A percentile compares a stretch with the other conserved stretches of the same genome.
phyloP scores from a whole-genome alignment of 2,113 vertebrate species.

The Sakesphorus luctuosus region DNA sequence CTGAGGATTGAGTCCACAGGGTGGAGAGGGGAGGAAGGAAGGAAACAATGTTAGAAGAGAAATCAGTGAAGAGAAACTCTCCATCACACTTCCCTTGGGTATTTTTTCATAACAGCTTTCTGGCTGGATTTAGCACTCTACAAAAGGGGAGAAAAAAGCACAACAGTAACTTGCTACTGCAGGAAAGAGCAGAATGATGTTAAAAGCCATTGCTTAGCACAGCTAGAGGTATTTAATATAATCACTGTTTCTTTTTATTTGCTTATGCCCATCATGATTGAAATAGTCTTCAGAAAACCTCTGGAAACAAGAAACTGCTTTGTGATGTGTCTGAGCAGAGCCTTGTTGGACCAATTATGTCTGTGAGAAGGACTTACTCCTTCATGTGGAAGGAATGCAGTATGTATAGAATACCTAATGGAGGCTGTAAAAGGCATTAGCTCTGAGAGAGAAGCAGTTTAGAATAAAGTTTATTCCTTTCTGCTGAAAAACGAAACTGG shows the following conservation, averaged over 20 bases:
- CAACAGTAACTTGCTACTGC: not conserved
- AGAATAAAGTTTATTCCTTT: not conserved
- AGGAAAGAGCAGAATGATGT: not conserved
- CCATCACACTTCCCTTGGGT: slow-evolving; percentile 42
- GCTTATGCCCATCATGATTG: not conserved
- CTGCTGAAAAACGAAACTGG: not conserved
- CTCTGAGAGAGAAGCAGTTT: not conserved
- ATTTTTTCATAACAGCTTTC: slow-evolving; percentile 47
- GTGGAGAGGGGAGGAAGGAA: slow-evolving; percentile 62
- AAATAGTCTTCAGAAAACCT: not conserved
- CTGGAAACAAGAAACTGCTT: not conserved
- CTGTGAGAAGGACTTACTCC: not conserved
- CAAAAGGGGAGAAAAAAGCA: not conserved
- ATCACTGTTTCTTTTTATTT: not conserved
- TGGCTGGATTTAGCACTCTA: slow-evolving; percentile 42
- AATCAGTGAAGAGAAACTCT: slow-evolving; percentile 51
- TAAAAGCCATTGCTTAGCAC: not conserved
- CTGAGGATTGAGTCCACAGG: not conserved
- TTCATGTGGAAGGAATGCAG: not conserved
- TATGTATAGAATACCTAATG: fast-evolving
- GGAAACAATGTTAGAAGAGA: slow-evolving; percentile 61
- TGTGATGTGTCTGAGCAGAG: not conserved
- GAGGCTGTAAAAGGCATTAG: not conserved
- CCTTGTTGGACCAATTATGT: not conserved
- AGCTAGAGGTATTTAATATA: not conserved